Evolutionary conservation across 1,140 invertebrate species (phyloP).

Genomic region (Drosophila subpulchrella): DNA sequence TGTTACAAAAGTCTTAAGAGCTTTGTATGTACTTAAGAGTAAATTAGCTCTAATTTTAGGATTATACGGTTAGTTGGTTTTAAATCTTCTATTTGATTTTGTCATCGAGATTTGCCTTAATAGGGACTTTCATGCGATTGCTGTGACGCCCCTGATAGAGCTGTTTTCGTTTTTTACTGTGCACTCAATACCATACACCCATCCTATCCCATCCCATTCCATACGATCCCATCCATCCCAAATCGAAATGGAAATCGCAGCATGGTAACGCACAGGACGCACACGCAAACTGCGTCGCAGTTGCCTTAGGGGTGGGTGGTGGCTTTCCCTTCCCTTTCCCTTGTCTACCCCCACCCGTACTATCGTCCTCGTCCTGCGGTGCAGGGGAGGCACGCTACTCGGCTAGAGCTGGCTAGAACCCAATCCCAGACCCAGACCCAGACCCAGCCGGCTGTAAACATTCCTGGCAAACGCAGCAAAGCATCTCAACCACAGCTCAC

Average conservation of each 20-base stretch:
- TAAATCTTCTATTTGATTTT: no score
- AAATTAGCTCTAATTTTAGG: no score
- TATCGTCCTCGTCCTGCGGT: constrained; percentile 14
- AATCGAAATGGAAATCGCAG: constrained; percentile 59
- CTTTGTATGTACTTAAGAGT: no score
- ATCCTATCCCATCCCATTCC: constrained; percentile 17
- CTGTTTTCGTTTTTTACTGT: neutral
- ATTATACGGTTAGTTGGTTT: no score
- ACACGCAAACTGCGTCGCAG: constrained; percentile 42
- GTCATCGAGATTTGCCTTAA: no score
- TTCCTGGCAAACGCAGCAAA: constrained; percentile 31
- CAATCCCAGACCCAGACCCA: neutral
- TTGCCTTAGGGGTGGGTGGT: constrained; percentile 47
- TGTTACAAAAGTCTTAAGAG: no score
- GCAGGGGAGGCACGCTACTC: constrained; percentile 27
- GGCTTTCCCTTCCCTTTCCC: constrained; percentile 13
- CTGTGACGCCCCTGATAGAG: no score
- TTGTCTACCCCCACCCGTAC: neutral
- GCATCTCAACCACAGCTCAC: constrained; percentile 21
- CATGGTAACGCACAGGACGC: constrained; percentile 50
- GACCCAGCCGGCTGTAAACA: constrained; percentile 36
- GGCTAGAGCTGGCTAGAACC: constrained; percentile 20
- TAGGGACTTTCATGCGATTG: no score
- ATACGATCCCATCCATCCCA: constrained; percentile 33
- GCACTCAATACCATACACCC: constrained; percentile 12